These are phyloP conservation scores for Proisotoma minuta DNA, from an alignment of 2,888 invertebrate genomes.

Conservation along the genomic window DNA sequence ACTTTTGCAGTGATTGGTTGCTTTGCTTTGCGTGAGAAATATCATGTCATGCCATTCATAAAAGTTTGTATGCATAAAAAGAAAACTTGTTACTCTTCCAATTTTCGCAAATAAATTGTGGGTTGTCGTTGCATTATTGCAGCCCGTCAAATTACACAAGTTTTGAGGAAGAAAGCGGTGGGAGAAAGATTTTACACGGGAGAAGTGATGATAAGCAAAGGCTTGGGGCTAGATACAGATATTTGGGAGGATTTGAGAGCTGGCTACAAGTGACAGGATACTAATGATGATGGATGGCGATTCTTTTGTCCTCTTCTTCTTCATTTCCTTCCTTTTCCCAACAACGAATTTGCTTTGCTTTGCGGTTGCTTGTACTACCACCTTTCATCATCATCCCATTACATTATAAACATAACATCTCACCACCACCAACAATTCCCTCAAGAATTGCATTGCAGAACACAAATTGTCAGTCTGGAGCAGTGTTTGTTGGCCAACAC, in stretches of 20 bases:
- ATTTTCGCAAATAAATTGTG: background rate
- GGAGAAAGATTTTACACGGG: background rate
- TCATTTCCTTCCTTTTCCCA: constrained; percentile 6
- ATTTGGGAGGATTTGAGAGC: no score
- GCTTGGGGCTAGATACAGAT: no score
- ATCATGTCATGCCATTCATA: background rate
- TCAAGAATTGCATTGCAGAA: no score
- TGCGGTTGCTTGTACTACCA: no score
- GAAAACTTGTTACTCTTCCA: constrained; percentile 1
- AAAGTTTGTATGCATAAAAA: background rate
- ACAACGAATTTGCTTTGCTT: no score
- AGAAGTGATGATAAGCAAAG: no score
- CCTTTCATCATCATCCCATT: no score
- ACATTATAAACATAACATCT: no score
- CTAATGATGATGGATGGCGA: constrained; percentile 14
- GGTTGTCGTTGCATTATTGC: constrained; percentile 1
- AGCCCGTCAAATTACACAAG: background rate
- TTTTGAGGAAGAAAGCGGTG: no score
- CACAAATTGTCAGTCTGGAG: no score
- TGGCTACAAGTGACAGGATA: background rate
- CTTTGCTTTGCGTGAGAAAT: background rate
- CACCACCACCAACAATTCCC: no score
- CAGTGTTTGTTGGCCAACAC: no score
- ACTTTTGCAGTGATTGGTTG: background rate
- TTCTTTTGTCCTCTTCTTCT: constrained; percentile 8